These are phyloP conservation scores for Phalacrocorax aristotelis DNA, from an alignment of 2,113 vertebrate genomes.

Conservation along the genomic window DNA sequence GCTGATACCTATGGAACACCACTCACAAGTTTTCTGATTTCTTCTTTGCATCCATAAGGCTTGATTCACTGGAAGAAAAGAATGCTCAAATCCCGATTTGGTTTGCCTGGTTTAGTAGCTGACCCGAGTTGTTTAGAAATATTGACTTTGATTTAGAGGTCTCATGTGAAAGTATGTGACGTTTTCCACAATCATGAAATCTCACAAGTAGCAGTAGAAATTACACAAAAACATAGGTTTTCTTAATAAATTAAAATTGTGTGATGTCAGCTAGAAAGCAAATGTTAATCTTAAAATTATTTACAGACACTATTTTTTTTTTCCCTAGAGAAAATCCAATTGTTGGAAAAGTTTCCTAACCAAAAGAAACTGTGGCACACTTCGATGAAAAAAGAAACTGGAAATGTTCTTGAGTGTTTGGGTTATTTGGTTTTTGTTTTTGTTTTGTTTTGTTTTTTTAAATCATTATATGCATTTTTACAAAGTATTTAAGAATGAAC, in stretches of 20 bases:
- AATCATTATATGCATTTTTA: conserved; percentile 43
- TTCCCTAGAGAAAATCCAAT: conserved; percentile 92
- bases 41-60: not conserved
- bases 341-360: conserved; percentile 88
- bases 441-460: not conserved
- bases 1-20: not conserved
- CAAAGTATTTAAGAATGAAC: conserved; percentile 73
- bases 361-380: not conserved
- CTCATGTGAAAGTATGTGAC: not conserved
- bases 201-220: not conserved
- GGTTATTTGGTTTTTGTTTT: not conserved
- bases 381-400: conserved; percentile 71
- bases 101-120: not conserved
- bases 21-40: not conserved
- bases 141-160: not conserved
- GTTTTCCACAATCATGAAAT: not conserved
- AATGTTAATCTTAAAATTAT: not conserved
- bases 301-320: not conserved
- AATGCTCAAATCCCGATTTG: not conserved
- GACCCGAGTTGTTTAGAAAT: not conserved
- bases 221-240: not conserved
- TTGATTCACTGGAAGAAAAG: not conserved
- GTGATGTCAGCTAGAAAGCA: not conserved
- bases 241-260: not conserved
- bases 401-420: conserved; percentile 32